Evolutionary conservation across 2,797 vertebrate genomes (phyloP).

Genomic region (Sebastes kiyomatsui): DNA sequence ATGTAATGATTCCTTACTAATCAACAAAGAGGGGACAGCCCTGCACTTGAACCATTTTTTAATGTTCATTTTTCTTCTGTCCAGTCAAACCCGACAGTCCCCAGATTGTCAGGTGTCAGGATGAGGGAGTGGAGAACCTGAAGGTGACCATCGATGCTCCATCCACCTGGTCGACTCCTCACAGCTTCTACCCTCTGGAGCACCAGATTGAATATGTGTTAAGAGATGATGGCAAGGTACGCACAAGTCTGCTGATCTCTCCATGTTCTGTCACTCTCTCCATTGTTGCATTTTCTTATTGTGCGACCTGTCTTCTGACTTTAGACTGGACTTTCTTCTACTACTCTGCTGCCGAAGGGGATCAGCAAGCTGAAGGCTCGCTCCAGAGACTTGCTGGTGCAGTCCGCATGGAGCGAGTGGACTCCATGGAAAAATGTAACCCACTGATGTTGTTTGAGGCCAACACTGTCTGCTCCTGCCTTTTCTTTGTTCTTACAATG

Average conservation of each 20-base stretch:
- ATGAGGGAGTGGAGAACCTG: not conserved
- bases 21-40: too few species aligned
- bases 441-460: constrained; percentile 27
- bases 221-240: constrained; percentile 73
- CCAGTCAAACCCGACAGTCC: constrained; percentile 74
- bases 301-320: constrained; percentile 15
- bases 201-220: constrained; percentile 76
- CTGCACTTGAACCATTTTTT: not conserved
- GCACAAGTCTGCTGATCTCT: not conserved
- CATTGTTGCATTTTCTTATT: constrained; percentile 3
- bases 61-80: not conserved
- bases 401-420: constrained; percentile 82
- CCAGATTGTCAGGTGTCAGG: constrained; percentile 43
- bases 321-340: constrained; percentile 14
- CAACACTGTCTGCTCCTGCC: constrained; percentile 24
- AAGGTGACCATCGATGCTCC: constrained; percentile 73
- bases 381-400: constrained; percentile 77
- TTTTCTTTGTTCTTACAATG: constrained; percentile 2
- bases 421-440: constrained; percentile 81
- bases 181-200: constrained; percentile 81
- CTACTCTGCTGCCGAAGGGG: constrained; percentile 44
- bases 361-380: constrained; percentile 76
- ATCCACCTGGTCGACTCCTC: constrained; percentile 76
- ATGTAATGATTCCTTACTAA: not conserved
- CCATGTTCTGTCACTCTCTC: not conserved